Base-by-base conservation (phyloP, 2,113 vertebrate species). In the Eolophus roseicapilla region DNA sequence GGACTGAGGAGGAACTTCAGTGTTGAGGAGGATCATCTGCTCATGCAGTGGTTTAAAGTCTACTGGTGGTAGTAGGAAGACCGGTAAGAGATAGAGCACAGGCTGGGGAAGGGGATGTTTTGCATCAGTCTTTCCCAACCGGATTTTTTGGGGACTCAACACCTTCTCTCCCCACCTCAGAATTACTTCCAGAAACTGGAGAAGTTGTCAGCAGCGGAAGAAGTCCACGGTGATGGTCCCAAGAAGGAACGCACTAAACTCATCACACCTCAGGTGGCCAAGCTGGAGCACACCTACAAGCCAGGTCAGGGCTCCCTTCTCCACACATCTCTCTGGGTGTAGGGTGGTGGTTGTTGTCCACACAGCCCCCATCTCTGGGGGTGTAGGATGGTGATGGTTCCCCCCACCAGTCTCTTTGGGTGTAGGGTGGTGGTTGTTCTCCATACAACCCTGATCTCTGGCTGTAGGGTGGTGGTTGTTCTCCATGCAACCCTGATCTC, bases 131-230 rank as follows among this genome's bases (percentile, higher is more conserved):
- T 28, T 31, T 3, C 14, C 31, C n/a, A 1, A 0, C 11, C 20
- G 2, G 13, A 27, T 33, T 49, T 39, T 39, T 1, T 19, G 29
- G 28, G 16, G 35, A 28, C 49, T 69, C 41, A 29, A 11, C 3
- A 8, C 47, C 23, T 29, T 12, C 37, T 39, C 37, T 37, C 37
- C 37, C 37, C 37, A 37, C 55, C 62, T 52, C 92, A 99, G 99
- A 99, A 99, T 95, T 99, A 99, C 96, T 99, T 99, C 95, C 99
- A 99, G 96, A 99, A 99, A 98, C 98, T 99, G 98, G 99, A 99
- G 96, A 99, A 99, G 95, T 91, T 99, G 65, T 98, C 98, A n/a
- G 97, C 98, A 18, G 95, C 98, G 2, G 97, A 98, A 64, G 99
- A 98, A 27, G 88, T 98, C 12, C 97, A 99, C 43, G 97, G 98